Evolutionary conservation across 1,140 invertebrate genomes (phyloP).

Genomic region (Rhynchophorus ferrugineus): DNA sequence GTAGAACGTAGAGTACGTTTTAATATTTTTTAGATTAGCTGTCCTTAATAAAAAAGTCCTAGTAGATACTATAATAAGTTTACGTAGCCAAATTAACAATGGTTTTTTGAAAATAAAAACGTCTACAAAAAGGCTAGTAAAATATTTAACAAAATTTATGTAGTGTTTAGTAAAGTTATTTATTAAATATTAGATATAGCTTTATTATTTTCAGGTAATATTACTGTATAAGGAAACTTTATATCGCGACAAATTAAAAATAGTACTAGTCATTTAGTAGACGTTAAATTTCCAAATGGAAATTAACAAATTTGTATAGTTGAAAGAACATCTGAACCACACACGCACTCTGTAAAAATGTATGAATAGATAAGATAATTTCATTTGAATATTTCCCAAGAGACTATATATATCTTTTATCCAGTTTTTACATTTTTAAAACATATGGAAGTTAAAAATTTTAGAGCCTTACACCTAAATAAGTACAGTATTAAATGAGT

Average conservation of each 20-base stretch:
- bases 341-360: conserved; percentile 2
- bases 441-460: not conserved
- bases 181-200: no score
- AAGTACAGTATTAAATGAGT: conserved; percentile 6
- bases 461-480: conserved; percentile 2
- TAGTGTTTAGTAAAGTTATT: no score
- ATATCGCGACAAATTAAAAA: not conserved
- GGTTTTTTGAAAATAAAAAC: conserved; percentile 2
- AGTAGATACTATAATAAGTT: conserved; percentile 11
- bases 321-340: not conserved
- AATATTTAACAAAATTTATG: not conserved
- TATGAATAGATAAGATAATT: not conserved
- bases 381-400: not conserved
- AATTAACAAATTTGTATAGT: not conserved
- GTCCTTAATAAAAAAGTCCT: conserved; percentile 14
- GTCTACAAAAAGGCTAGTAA: conserved; percentile 8
- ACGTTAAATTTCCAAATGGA: not conserved
- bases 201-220: not conserved
- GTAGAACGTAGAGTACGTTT: no score
- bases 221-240: not conserved
- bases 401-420: conserved; percentile 2
- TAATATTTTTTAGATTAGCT: conserved; percentile 3
- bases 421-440: not conserved
- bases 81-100: conserved; percentile 8
- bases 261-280: not conserved